Percentiles rank a stretch among this genome's conserved stretches.
phyloP scores from a whole-genome alignment of 2,888 invertebrate genomes.

The Thymelicus sylvestris region DNA sequence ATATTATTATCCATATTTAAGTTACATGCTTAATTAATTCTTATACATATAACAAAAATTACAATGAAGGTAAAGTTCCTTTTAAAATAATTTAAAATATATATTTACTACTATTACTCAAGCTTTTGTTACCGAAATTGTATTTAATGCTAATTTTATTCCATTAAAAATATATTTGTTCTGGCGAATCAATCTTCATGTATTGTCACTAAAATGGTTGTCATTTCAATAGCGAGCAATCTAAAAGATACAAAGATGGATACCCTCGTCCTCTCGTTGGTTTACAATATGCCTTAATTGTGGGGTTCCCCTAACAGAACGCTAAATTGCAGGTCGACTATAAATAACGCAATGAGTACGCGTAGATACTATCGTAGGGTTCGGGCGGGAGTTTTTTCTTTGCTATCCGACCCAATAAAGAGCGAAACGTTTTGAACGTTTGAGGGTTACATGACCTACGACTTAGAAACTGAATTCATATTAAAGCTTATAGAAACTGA shows the following conservation, averaged over 20 bases:
- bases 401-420: background rate
- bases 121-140: no score
- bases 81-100: no score
- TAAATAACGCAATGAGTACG: conserved; percentile 31
- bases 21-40: no score
- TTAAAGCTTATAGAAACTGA: no score
- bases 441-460: no score
- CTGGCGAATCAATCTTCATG: background rate
- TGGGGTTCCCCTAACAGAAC: conserved; percentile 29
- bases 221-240: conserved; percentile 22
- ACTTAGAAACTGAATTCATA: no score
- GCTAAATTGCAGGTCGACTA: conserved; percentile 32
- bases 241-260: conserved; percentile 26
- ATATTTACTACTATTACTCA: no score
- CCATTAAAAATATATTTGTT: no score
- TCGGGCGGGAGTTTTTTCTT: background rate
- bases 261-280: conserved; percentile 21
- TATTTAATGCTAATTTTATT: no score
- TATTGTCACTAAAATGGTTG: conserved; percentile 8
- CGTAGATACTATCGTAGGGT: conserved; percentile 14
- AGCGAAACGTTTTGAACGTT: background rate
- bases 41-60: no score
- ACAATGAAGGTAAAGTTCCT: no score
- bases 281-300: conserved; percentile 34
- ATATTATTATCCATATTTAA: no score